A percentile compares a stretch with the other conserved stretches of the same genome.
phyloP scores from a whole-genome alignment of 2,888 invertebrate species.

The Mimachlamys varia region DNA sequence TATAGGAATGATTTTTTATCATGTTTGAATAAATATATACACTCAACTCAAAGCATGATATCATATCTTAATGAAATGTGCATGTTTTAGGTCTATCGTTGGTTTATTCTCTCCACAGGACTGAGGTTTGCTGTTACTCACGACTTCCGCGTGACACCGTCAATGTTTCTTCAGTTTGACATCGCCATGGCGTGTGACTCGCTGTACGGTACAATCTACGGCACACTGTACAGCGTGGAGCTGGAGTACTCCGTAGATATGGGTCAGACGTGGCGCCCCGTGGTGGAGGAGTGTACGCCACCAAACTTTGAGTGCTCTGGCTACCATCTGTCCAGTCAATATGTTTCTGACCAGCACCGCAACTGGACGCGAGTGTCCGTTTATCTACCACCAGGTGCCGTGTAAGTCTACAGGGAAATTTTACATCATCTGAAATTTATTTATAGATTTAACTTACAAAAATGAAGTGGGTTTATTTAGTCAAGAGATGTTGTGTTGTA shows the following conservation, averaged over 20 bases:
- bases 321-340: conserved; percentile 78
- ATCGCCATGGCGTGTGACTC: conserved; percentile 80
- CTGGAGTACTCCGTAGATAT: conserved; percentile 81
- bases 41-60: too few species aligned
- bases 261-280: conserved; percentile 80
- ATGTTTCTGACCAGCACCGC: conserved; percentile 74
- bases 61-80: too few species aligned
- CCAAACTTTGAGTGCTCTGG: conserved; percentile 80
- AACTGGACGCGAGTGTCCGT: conserved; percentile 81
- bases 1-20: too few species aligned
- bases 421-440: too few species aligned
- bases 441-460: too few species aligned
- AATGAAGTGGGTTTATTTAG: too few species aligned
- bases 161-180: conserved; percentile 82
- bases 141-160: conserved; percentile 80
- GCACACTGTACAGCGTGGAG: conserved; percentile 75
- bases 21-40: too few species aligned
- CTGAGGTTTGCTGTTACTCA: conserved; percentile 81
- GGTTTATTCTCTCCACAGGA: conserved; percentile 53
- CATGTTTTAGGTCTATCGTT: too few species aligned
- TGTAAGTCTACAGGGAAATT: conserved; percentile 71
- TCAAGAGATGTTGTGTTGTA: too few species aligned
- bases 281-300: conserved; percentile 79
- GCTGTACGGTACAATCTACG: conserved; percentile 71
- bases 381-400: conserved; percentile 77